Conservation (phyloP, 2,797 vertebrate species). For the Sternotherus odoratus region DNA sequence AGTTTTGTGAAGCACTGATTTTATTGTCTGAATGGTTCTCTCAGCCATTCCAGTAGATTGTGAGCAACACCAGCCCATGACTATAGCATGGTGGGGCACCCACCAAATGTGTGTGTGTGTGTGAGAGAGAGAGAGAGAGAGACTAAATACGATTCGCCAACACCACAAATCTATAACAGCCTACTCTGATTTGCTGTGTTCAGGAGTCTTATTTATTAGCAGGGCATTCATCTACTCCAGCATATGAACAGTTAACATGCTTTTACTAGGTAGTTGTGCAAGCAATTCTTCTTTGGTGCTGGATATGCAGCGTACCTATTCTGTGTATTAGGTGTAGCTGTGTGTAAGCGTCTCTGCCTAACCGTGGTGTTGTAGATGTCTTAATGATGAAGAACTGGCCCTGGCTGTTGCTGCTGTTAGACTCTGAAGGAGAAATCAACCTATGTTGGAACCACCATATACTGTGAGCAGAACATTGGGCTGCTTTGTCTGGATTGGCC, state of each 20-base stretch:
- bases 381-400: neutral
- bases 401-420: neutral
- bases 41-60: neutral
- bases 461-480: neutral
- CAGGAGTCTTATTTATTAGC: neutral
- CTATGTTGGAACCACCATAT: neutral
- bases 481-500: neutral
- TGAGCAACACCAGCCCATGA: neutral
- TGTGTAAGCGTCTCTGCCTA: neutral
- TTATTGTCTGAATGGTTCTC: neutral
- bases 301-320: neutral
- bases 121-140: neutral
- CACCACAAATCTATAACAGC: neutral
- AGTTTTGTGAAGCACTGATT: neutral
- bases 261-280: too few relatives aligned
- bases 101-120: neutral
- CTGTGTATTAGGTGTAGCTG: neutral
- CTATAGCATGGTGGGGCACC: neutral
- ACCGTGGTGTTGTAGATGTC: accelerated
- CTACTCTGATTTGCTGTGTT: neutral
- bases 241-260: neutral
- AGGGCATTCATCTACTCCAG: neutral
- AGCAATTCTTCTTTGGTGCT: neutral
- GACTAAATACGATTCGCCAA: neutral
- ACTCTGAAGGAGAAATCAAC: too few relatives aligned